These are phyloP conservation scores for Ptyas mucosa DNA, from an alignment of 2,113 vertebrate species.

Conservation along the genomic window DNA sequence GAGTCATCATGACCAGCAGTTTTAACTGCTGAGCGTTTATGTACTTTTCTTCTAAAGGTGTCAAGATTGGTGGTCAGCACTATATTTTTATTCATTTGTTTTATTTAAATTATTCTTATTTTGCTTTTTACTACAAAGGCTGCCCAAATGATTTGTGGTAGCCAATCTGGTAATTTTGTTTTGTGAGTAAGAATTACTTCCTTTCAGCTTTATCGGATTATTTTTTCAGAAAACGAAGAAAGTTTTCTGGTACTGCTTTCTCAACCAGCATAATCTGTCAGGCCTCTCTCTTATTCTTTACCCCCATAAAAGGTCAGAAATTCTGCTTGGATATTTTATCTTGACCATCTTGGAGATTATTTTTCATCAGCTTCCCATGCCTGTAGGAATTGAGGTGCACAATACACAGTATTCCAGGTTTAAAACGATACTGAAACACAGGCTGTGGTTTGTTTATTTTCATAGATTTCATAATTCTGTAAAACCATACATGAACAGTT, in stretches of 20 bases:
- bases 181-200: background rate
- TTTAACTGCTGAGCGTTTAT: background rate
- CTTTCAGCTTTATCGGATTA: background rate
- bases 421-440: background rate
- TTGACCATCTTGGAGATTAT: background rate
- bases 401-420: background rate
- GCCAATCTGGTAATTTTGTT: background rate
- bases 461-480: background rate
- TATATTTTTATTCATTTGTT: background rate
- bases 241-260: background rate
- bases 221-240: background rate
- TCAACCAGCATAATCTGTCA: background rate
- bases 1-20: background rate
- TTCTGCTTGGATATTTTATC: background rate
- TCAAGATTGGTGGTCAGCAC: background rate
- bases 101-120: background rate
- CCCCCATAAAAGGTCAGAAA: background rate
- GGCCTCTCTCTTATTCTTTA: background rate
- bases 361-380: background rate
- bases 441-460: background rate
- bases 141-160: background rate
- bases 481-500: background rate
- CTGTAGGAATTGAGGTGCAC: background rate
- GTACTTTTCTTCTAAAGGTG: background rate
- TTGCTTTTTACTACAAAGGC: background rate